Conservation (phyloP, 2,113 vertebrate genomes). For the Rutilus rutilus region DNA sequence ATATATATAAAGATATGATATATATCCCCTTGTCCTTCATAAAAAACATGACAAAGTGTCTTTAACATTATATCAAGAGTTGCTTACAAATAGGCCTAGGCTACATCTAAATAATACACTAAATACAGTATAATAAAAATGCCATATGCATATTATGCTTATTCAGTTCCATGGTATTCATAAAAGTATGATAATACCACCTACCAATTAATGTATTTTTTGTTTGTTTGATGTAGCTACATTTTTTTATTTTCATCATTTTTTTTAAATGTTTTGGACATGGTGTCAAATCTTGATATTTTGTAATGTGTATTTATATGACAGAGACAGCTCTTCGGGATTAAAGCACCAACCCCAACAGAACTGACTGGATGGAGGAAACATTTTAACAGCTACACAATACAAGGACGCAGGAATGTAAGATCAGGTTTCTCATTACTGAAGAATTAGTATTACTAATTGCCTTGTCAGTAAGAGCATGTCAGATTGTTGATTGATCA, state of each 20-base stretch:
- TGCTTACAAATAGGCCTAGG: too few relatives aligned
- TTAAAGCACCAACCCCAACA: slow-evolving; percentile 54
- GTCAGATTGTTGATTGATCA: neutral
- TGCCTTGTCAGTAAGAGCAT: neutral
- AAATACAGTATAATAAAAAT: too few relatives aligned
- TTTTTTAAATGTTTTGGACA: neutral
- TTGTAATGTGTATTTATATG: slow-evolving; percentile 7
- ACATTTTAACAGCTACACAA: slow-evolving; percentile 72
- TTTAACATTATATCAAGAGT: neutral
- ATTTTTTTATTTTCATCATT: too few relatives aligned
- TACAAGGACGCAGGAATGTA: slow-evolving; percentile 69
- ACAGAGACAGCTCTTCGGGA: slow-evolving; percentile 69
- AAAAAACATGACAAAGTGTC: neutral
- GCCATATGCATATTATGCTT: neutral
- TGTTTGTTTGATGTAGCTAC: slow-evolving; percentile 8
- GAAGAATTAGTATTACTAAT: too few relatives aligned
- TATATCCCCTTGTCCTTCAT: too few relatives aligned
- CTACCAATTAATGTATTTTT: too few relatives aligned
- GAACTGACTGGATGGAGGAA: slow-evolving; percentile 71
- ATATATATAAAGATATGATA: neutral
- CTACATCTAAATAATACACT: too few relatives aligned
- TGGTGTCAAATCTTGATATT: slow-evolving; percentile 7
- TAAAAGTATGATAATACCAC: neutral
- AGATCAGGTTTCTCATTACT: too few relatives aligned
- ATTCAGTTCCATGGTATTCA: neutral